Evolutionary conservation across 2,113 vertebrate genomes (phyloP), one percentile per base, ranked within the genome.

Genomic region (Cygnus buccinator): DNA sequence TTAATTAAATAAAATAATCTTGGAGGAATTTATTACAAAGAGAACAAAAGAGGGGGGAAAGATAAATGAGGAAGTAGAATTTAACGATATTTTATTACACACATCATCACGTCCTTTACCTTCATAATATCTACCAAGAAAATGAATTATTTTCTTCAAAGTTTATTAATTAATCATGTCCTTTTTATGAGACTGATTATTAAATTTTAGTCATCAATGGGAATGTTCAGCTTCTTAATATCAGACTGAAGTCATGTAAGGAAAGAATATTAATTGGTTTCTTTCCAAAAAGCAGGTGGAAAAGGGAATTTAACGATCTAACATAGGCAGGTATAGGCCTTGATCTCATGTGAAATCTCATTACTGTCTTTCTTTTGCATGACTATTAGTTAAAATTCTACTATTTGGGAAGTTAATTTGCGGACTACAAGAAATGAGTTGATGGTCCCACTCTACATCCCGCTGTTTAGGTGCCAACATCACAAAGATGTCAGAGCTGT

Each of bases 141-240:
- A 97, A 89, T 89, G 5, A 97, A 96, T 96, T 91, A 93, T 98
- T 98, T 96, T 96, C 82, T 93, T 97, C 85, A 66, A 96, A 95
- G 87, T 96, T 97, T 96, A 95, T 98, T 98, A 98, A 98, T 97
- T 97, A 98, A 98, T 98, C 85, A 97, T 97, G 97, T 92, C 79
- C 41, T 90, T 87, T 97, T 97, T 94, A 90, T 86, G 77, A 96
- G 84, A 96, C 94, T 95, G 92, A 97, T 98, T 97, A 96, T 97
- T 95, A 93, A 86, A 97, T 96, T 97, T 85, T 72, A 91, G 94
- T 96, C 96, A 96, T 97, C 90, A 85, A 62, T 94, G 84, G 78
- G 80, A 97, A 97, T 83, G 85, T 94, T 96, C 93, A 95, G 82
- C 74, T 96, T 87, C 93, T 96, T 97, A 96, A 93, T 90, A 94